A percentile compares a stretch with the other conserved stretches of the same genome.
These are phyloP conservation scores for Cristatella mucedo DNA, from an alignment of 2,888 invertebrate species.

Conservation along the genomic window DNA sequence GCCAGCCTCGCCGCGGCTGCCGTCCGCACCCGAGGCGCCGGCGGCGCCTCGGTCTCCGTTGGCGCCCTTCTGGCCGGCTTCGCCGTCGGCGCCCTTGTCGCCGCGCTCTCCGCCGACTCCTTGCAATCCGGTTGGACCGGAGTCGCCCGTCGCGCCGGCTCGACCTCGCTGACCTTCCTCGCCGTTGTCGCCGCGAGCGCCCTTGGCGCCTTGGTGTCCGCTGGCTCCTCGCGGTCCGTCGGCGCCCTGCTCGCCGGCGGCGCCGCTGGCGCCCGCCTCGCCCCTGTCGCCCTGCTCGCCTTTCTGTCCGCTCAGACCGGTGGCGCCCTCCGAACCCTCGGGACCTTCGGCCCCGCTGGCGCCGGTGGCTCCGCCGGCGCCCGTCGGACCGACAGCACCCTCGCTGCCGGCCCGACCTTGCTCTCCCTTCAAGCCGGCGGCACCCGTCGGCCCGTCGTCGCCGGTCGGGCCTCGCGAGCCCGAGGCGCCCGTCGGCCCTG, in stretches of 20 bases:
- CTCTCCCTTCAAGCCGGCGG: too few species aligned
- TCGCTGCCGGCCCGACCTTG: not conserved
- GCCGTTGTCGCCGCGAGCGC: too few species aligned
- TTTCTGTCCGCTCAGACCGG: not conserved
- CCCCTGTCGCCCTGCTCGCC: constrained; percentile 9
- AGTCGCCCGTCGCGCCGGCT: too few species aligned
- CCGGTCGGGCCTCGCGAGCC: constrained; percentile 3
- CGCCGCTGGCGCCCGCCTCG: constrained; percentile 10
- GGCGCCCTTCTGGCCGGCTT: constrained; percentile 4
- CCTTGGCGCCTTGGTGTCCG: too few species aligned
- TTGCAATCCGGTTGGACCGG: constrained; percentile 5
- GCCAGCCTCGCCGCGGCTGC: not conserved
- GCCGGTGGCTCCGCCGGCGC: constrained; percentile 4
- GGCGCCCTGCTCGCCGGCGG: constrained; percentile 11
- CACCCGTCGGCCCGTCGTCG: not conserved
- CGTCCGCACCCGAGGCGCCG: not conserved
- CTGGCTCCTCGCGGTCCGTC: too few species aligned
- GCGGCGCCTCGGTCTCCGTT: not conserved
- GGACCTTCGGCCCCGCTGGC: constrained; percentile 3
- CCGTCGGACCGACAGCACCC: constrained; percentile 9
- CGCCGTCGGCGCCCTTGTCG: constrained; percentile 5
- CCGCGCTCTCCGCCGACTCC: constrained; percentile 8
- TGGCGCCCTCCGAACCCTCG: not conserved
- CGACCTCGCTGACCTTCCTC: too few species aligned
- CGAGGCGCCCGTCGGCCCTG: constrained; percentile 4